Conservation (phyloP, 2,797 vertebrate species). For the Lepidocolaptes lacrymiger region DNA sequence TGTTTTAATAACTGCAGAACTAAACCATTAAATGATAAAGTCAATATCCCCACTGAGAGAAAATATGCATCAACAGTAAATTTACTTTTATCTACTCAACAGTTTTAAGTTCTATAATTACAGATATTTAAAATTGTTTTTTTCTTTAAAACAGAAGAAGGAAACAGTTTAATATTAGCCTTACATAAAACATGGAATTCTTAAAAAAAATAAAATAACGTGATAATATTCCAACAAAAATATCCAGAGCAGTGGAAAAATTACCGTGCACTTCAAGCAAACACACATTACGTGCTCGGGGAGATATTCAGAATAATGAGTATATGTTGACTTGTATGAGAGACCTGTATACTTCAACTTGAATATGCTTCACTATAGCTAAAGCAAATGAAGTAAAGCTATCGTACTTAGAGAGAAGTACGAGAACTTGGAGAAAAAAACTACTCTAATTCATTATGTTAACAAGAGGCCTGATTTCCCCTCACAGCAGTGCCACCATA, state of each 20-base stretch:
- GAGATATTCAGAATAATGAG: conserved; percentile 19
- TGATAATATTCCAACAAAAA: not conserved
- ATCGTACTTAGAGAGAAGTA: not conserved
- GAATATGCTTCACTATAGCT: not conserved
- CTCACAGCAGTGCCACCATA: fast-evolving
- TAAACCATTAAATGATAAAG: not conserved
- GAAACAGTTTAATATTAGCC: not conserved
- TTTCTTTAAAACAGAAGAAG: not conserved
- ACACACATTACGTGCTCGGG: not conserved
- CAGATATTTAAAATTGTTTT: not conserved
- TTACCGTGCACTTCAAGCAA: not conserved
- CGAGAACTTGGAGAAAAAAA: not conserved
- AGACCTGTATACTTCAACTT: not conserved
- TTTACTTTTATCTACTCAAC: not conserved
- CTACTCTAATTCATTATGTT: not conserved
- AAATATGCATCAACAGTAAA: not conserved
- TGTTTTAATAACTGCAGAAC: conserved; percentile 28
- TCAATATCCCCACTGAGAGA: not conserved
- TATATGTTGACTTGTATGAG: not conserved
- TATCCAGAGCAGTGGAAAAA: not conserved
- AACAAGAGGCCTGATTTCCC: not conserved
- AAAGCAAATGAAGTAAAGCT: not conserved
- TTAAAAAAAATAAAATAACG: not conserved
- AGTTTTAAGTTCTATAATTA: not conserved
- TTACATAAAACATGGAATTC: not conserved